Conservation (phyloP, 2,888 invertebrate species). For the Stenchaetothrips biformis region DNA sequence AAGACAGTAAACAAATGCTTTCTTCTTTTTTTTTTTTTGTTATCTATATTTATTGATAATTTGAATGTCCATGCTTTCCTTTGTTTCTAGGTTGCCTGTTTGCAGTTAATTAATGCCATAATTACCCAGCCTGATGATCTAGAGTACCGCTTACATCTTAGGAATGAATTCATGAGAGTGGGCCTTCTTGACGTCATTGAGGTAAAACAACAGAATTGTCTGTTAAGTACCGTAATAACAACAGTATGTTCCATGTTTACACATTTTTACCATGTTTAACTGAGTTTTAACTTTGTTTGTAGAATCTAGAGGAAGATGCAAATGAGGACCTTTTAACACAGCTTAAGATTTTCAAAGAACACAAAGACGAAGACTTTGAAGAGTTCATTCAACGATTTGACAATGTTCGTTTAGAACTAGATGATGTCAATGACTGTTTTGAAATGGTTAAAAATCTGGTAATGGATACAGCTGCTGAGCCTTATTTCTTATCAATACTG, state of each 20-base stretch:
- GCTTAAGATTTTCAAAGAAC: conserved; percentile 79
- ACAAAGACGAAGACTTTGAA: conserved; percentile 88
- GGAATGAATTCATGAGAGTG: conserved; percentile 93
- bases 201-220: conserved; percentile 42
- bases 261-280: conserved; percentile 16
- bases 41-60: conserved; percentile 41
- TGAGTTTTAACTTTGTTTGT: conserved; percentile 36
- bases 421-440: conserved; percentile 89
- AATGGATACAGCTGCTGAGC: conserved; percentile 82
- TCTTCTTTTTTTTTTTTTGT: conserved; percentile 26
- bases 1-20: conserved; percentile 36
- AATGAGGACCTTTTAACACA: conserved; percentile 75
- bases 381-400: conserved; percentile 90
- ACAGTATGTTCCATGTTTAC: conserved; percentile 25
- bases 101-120: conserved; percentile 92
- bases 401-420: conserved; percentile 84
- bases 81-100: conserved; percentile 66
- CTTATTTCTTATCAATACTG: conserved; percentile 88
- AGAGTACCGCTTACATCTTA: conserved; percentile 86
- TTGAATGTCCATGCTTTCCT: conserved; percentile 30
- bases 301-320: conserved; percentile 61
- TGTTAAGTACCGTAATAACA: background rate
- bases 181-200: conserved; percentile 80
- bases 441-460: conserved; percentile 84
- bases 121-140: conserved; percentile 82